phyloP scores from a whole-genome alignment of 2,797 vertebrate species.

The Sardinella longiceps region DNA sequence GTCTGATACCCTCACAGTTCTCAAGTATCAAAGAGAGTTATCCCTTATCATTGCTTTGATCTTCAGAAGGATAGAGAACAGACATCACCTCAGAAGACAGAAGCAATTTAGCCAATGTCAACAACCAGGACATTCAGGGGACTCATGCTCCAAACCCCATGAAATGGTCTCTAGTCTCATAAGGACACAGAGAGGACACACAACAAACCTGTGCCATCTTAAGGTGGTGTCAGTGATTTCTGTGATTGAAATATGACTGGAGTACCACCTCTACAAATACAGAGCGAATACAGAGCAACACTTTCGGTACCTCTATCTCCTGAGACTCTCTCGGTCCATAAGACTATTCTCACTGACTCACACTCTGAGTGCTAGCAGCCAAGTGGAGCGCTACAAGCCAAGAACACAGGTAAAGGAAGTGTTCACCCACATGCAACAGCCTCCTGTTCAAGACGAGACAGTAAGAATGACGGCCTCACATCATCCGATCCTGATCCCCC shows the following conservation, averaged over 20 bases:
- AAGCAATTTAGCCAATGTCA: neutral
- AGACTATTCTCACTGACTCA: neutral
- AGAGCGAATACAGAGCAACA: neutral
- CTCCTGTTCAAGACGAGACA: constrained; percentile 51
- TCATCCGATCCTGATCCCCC: constrained; percentile 58
- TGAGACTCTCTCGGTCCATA: neutral
- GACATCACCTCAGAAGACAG: neutral
- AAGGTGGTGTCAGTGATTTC: neutral
- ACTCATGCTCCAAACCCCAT: neutral
- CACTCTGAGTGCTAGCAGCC: neutral
- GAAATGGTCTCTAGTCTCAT: neutral
- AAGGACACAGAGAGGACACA: neutral
- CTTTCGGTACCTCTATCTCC: neutral
- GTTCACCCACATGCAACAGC: neutral
- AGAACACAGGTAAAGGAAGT: neutral
- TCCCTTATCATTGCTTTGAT: constrained; percentile 1
- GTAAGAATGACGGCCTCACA: constrained; percentile 69
- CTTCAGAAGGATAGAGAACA: neutral
- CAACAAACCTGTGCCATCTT: neutral
- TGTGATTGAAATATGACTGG: neutral
- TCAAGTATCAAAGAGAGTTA: neutral
- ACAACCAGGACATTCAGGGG: neutral
- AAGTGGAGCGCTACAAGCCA: neutral
- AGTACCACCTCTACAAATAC: neutral
- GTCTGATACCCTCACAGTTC: neutral